Base-by-base conservation (phyloP, 2,888 invertebrate genomes). In the Teinopalpus imperialis region DNA sequence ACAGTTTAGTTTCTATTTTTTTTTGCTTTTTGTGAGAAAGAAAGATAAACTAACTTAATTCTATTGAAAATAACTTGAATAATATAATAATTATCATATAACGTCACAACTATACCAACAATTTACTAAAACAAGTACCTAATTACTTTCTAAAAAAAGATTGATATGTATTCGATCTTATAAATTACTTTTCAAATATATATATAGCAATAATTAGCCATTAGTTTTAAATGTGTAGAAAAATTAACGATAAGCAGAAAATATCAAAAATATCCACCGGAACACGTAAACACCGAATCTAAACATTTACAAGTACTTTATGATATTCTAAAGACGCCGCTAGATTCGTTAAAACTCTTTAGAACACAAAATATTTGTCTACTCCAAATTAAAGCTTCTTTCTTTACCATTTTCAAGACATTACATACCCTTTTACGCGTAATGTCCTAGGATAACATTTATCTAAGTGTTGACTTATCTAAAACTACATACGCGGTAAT, bases 371-470 rank as follows among this genome's bases (percentile, higher is more conserved):
- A 69, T 62, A 71, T 79, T 81, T 81, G 60, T 73, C 87, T 87
- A 88, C 87, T 68, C 59, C 86, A 88, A 88, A 87, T 88, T 87
- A 88, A 88, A 88, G 87, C 87, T 87, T 87, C 68, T 56, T 69
- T 74, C 57, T 75, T 88, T 88, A 87, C 87, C 87, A 86, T 69
- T 74, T n/a, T 66, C 35, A 75, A 64, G 64, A 74, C 73, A 69
- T 66, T 61, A 67, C 60, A 55, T 57, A 56, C 59, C 54, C 48
- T 66, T 61, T 52, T 37, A 53, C 48, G 55, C 65, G 69, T 75
- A 66, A 71, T 64, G 63, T 71, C 56, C 55, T 12, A 24, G 63
- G 57, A 69, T 61, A 67, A 75, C 62, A 69, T 70, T 64, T 63
- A 67, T 56, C 74, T 80, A 82, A 65, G 79, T 82, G 81, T 69